phyloP scores from a whole-genome alignment of 1,140 invertebrate species.

The Paralvinella palmiformis region DNA sequence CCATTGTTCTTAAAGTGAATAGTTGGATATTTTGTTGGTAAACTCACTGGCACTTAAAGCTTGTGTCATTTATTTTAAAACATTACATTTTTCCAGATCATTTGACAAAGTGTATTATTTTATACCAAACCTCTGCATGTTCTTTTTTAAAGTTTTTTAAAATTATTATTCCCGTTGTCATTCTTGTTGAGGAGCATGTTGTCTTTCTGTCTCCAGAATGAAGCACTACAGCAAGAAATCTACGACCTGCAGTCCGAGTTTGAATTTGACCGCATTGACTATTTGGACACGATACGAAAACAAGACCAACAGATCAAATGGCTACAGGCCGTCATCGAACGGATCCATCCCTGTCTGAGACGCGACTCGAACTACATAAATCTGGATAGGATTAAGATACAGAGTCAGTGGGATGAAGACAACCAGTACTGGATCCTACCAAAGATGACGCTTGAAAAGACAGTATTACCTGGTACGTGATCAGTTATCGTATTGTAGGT shows the following conservation, averaged over 20 bases:
- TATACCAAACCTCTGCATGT: too few species aligned
- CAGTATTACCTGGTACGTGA: constrained; percentile 65
- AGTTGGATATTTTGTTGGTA: too few species aligned
- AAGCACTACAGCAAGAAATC: constrained; percentile 60
- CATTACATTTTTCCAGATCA: too few species aligned
- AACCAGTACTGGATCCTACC: constrained; percentile 67
- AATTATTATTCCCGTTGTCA: too few species aligned
- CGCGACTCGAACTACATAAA: constrained; percentile 67
- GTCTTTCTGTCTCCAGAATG: constrained; percentile 25
- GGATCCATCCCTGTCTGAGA: constrained; percentile 64
- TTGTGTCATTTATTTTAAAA: too few species aligned
- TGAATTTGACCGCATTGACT: constrained; percentile 75
- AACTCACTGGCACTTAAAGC: too few species aligned
- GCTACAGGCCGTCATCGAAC: constrained; percentile 60
- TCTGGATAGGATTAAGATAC: constrained; percentile 58
- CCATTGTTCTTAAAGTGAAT: too few species aligned
- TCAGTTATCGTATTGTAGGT: too few species aligned
- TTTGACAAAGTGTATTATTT: too few species aligned
- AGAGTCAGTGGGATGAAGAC: constrained; percentile 73
- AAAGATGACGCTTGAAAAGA: constrained; percentile 59
- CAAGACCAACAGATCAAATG: constrained; percentile 69
- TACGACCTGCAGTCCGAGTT: constrained; percentile 76
- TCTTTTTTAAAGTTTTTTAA: too few species aligned
- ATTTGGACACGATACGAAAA: constrained; percentile 74
- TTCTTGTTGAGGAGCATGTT: too few species aligned